Percentiles rank a stretch among this genome's conserved stretches.
Conservation (phyloP, 2,113 vertebrate genomes). For the rabbit (Oryctolagus cuniculus) region mOryCun1.1 NC_091436.1:75953501-75954000, state of each 20-base stretch:
- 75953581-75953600: no score
- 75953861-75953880: not conserved
- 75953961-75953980: not conserved
- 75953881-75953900: not conserved
- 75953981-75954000: slow-evolving; percentile 2
- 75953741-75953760: not conserved
- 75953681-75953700: no score
- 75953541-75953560: no score
- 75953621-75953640: no score
- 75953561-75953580: no score
- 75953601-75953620: no score
- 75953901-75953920: not conserved
- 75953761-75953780: not conserved
- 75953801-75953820: not conserved
- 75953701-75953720: no score
- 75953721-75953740: not conserved
- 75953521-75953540: no score
- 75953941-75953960: not conserved
- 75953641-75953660: no score
- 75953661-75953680: no score
- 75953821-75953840: not conserved
- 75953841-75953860: not conserved
- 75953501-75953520: no score
- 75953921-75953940: not conserved
- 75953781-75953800: not conserved